Base-by-base conservation (phyloP, 2,113 vertebrate species). In the Xerus inauris region DNA sequence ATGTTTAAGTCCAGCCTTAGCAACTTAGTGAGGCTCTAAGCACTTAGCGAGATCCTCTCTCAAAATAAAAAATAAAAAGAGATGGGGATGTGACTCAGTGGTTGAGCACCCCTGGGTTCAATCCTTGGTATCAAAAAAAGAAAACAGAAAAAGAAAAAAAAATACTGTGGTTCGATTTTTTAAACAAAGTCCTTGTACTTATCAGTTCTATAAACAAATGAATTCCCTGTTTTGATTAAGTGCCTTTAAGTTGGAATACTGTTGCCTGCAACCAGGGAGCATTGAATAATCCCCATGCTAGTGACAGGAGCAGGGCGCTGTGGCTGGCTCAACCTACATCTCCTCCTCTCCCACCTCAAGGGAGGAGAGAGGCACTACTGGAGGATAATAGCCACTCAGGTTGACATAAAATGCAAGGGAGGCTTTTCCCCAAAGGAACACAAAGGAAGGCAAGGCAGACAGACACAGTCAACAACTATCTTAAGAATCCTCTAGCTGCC, bases 301-400 rank as follows among this genome's bases (percentile, higher is more conserved):
- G 38, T 40, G 47, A 6, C 7, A 28, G 26, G 9, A 65, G 35
- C 9, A 40, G 30, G 8, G 19, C 28, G 26, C 62, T 42, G 1
- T 26, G 14, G 6, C 45, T 51, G 51, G 49, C 22, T 77, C 45
- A 32, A 32, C 20, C 38, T 67, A 6, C 3, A 14, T 45, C 38
- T 30, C 54, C 20, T 45, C 6, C 26, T 6, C 9, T 51, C 14
- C 54, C 7, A 84, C 19, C 5, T 51, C 22, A 45, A 8, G 69
- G 10, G 1, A 69, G 1, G 13, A 64, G 19, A 57, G n/a, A 73
- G 24, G 0, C 11, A 14, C 1, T 0, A 3, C 59, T 42, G 6
- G 5, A 14, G 5, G 47, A 11, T 26, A 30, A 47, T 5, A 59
- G 8, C 19, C 20, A 17, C 65, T 71, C 17, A 8, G 35, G 13